Conservation (phyloP, 2,888 invertebrate species). For the Alcis repandata region DNA sequence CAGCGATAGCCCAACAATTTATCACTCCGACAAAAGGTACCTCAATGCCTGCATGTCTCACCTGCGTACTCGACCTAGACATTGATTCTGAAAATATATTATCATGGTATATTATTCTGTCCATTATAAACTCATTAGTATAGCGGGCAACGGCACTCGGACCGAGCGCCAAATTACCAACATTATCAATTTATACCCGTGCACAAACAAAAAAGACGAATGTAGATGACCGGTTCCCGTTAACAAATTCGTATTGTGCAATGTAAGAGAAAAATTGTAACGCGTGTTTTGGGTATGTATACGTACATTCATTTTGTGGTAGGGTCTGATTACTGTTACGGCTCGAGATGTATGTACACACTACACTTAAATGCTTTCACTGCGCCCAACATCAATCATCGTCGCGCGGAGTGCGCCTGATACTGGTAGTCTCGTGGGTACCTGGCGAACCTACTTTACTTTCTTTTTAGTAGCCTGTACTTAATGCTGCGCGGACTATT, state of each 20-base stretch:
- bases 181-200: constrained; percentile 85
- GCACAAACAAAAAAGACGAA: constrained; percentile 85
- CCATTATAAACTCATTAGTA: constrained; percentile 86
- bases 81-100: constrained; percentile 83
- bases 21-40: background rate
- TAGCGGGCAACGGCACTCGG: constrained; percentile 84
- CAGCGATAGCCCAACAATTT: background rate
- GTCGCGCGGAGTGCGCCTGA: constrained; percentile 36
- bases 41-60: constrained; percentile 21
- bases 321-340: constrained; percentile 78
- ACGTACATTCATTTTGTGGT: constrained; percentile 64
- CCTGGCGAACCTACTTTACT: constrained; percentile 3
- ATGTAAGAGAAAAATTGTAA: constrained; percentile 85
- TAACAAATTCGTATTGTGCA: constrained; percentile 86
- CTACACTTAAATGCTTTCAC: constrained; percentile 79
- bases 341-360: constrained; percentile 62
- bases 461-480: background rate
- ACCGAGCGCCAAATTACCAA: constrained; percentile 84
- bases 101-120: constrained; percentile 81
- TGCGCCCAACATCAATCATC: constrained; percentile 75
- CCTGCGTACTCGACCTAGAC: constrained; percentile 73
- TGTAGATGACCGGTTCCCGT: constrained; percentile 84
- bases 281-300: constrained; percentile 74
- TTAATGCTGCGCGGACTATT: background rate
- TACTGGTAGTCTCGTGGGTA: background rate